These are phyloP conservation scores for Stegodyphus mimosarum DNA, from an alignment of 1,140 invertebrate genomes.

Conservation along the genomic window DNA sequence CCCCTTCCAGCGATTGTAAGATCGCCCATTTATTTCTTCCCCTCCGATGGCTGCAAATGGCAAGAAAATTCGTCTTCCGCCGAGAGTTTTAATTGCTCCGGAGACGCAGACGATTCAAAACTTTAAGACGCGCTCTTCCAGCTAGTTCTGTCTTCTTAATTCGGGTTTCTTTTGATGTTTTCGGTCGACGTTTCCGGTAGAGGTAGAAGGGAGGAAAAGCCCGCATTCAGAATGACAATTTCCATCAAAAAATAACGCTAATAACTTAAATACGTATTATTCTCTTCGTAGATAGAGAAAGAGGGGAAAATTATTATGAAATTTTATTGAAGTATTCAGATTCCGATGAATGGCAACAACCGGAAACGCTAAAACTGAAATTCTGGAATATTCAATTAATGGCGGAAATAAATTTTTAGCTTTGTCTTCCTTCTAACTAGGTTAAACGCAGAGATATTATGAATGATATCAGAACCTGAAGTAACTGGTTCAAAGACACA, in stretches of 20 bases:
- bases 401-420: too few relatives aligned
- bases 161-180: slow-evolving; percentile 47
- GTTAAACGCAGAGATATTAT: too few relatives aligned
- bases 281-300: too few relatives aligned
- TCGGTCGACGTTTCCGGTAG: slow-evolving; percentile 16
- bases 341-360: not conserved
- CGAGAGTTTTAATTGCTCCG: slow-evolving; percentile 43
- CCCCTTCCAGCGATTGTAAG: slow-evolving; percentile 32
- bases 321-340: not conserved
- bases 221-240: slow-evolving; percentile 1
- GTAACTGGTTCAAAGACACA: too few relatives aligned
- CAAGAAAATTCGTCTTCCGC: slow-evolving; percentile 42
- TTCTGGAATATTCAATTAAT: too few relatives aligned
- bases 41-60: slow-evolving; percentile 51
- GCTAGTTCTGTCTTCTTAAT: not conserved
- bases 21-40: slow-evolving; percentile 53
- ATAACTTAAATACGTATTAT: too few relatives aligned
- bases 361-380: not conserved
- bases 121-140: slow-evolving; percentile 16
- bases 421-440: too few relatives aligned
- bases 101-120: not conserved
- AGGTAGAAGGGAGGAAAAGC: slow-evolving; percentile 21
- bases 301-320: not conserved
- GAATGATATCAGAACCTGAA: too few relatives aligned
- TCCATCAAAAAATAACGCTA: too few relatives aligned